A percentile compares a stretch with the other conserved stretches of the same genome.
These are phyloP conservation scores for Equus quagga DNA, from an alignment of 2,113 vertebrate species.

Conservation along the genomic window DNA sequence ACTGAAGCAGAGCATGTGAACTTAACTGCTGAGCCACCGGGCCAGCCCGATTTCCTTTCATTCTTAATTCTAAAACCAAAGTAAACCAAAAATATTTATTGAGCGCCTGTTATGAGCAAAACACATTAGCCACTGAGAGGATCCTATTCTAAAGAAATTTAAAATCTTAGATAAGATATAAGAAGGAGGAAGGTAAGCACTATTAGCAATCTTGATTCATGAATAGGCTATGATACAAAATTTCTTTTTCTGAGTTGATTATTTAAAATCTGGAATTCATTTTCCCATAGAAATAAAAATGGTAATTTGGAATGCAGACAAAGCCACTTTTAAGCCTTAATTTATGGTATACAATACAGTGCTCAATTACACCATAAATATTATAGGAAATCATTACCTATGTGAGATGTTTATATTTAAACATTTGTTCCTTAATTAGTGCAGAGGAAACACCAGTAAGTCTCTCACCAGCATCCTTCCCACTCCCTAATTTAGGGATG, in stretches of 20 bases:
- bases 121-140: not conserved
- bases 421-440: constrained; percentile 54
- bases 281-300: constrained; percentile 59
- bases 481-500: constrained; percentile 43
- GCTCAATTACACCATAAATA: constrained; percentile 57
- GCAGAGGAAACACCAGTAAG: constrained; percentile 37
- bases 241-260: constrained; percentile 48
- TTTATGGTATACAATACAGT: constrained; percentile 42
- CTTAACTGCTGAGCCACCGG: too few species aligned
- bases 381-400: constrained; percentile 64
- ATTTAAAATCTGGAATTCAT: constrained; percentile 62
- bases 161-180: not conserved
- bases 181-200: not conserved
- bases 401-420: constrained; percentile 57
- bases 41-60: not conserved
- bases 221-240: constrained; percentile 12
- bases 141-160: not conserved
- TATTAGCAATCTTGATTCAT: constrained; percentile 48
- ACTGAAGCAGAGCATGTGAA: too few species aligned
- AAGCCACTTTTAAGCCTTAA: constrained; percentile 45
- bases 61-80: constrained; percentile 3
- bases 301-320: constrained; percentile 61
- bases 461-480: constrained; percentile 15
- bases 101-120: not conserved
- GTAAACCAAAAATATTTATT: not conserved